Percentiles rank a stretch among this genome's conserved stretches.
Conservation (phyloP, 2,888 invertebrate species). For the Onthophagus sagittarius region DNA sequence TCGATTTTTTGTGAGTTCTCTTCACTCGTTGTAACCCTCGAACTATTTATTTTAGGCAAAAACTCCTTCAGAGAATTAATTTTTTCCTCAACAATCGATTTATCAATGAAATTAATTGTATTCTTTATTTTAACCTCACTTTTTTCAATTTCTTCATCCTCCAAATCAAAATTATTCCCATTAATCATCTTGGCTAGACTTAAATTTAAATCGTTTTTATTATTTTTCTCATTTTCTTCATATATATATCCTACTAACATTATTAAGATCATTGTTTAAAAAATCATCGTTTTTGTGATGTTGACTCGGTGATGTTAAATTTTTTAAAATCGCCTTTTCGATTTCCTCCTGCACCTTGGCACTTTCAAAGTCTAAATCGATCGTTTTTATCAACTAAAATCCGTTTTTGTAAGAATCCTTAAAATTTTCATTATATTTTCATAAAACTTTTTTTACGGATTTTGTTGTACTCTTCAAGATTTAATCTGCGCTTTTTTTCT, state of each 20-base stretch:
- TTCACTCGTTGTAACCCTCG: not conserved
- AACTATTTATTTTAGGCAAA: constrained; percentile 21
- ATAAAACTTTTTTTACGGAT: constrained; percentile 22
- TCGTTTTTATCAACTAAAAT: not conserved
- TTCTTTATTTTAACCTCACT: not conserved
- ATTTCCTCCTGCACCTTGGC: constrained; percentile 14
- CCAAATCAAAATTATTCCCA: constrained; percentile 3
- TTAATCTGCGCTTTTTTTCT: constrained; percentile 18
- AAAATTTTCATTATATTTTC: not conserved
- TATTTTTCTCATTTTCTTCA: not conserved
- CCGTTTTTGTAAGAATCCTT: not conserved
- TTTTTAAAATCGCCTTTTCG: constrained; percentile 17
- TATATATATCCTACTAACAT: not conserved
- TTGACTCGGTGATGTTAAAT: not conserved
- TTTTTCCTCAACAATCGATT: constrained; percentile 20
- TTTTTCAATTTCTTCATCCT: constrained; percentile 12
- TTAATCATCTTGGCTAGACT: not conserved
- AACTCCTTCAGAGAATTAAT: constrained; percentile 20
- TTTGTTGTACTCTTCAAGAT: constrained; percentile 29
- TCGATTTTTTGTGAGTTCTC: constrained; percentile 15
- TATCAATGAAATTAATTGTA: constrained; percentile 9
- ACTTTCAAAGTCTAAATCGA: constrained; percentile 5
- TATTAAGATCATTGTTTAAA: not conserved
- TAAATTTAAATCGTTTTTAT: not conserved
- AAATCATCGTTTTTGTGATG: not conserved